Conservation (phyloP, 1,140 invertebrate species). For the Calosoma granatense region DNA sequence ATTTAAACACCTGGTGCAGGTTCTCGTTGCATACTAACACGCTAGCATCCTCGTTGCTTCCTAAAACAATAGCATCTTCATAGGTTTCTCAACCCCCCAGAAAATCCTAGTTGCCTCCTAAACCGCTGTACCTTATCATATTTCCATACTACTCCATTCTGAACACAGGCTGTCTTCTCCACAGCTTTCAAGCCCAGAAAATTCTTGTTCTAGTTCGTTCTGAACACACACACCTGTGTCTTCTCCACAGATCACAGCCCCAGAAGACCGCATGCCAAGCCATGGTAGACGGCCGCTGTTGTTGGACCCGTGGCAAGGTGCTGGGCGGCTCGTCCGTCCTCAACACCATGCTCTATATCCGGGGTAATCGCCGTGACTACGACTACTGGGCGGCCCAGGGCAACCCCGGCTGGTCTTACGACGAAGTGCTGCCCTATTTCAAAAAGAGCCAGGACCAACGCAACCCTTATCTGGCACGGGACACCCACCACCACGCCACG, state of each 20-base stretch:
- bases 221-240: no score
- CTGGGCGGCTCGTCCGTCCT: slow-evolving; percentile 79
- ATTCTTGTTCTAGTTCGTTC: no score
- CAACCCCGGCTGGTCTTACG: slow-evolving; percentile 81
- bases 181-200: no score
- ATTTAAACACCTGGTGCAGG: no score
- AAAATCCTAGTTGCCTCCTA: no score
- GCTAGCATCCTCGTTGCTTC: no score
- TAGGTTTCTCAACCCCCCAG: no score
- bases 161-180: no score
- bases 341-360: slow-evolving; percentile 85
- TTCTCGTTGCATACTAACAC: no score
- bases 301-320: slow-evolving; percentile 77
- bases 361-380: slow-evolving; percentile 82
- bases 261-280: slow-evolving; percentile 75
- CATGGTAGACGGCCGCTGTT: slow-evolving; percentile 68
- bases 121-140: no score
- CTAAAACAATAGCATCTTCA: no score
- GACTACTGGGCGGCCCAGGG: slow-evolving; percentile 83
- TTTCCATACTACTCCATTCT: no score
- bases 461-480: slow-evolving; percentile 66
- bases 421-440: slow-evolving; percentile 80
- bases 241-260: slow-evolving; percentile 70
- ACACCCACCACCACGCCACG: slow-evolving; percentile 56
- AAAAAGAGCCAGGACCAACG: slow-evolving; percentile 75